Base-by-base conservation (phyloP, 2,113 vertebrate genomes). In the Terrapene triunguis region DNA sequence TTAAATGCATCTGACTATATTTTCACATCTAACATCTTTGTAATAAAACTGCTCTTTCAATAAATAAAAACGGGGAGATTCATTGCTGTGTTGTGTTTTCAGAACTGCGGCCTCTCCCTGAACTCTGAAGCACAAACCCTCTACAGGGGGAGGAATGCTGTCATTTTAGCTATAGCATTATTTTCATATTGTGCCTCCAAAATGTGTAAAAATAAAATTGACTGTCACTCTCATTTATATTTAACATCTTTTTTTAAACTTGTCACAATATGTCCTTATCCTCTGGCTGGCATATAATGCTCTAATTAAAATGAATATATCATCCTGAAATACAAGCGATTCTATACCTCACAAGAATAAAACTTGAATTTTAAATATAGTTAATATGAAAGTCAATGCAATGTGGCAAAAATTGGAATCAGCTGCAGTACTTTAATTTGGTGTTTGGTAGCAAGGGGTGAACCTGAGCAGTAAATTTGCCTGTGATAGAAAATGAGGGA, bases 41-140 rank as follows among this genome's bases (percentile, higher is more conserved):
- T 27, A 90, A 87, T 92, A 92, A 95, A 93, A 69, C 35, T 86
- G 24, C 17, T 92, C 8, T 95, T 92, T 82, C 59, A 89, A 86
- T 53, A 95, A 93, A 89, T 89, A 89, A 65, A 89, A 72, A 3
- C 17, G 2, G 9, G n/a, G 29, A 96, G 47, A 94, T 92, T 89
- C 10, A 92, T 80, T 79, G 53, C 5, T 93, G 1, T 76, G 27
- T 42, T 89, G 47, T 51, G 57, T 69, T 97, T 87, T 87, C 69
- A 81, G 94, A 90, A 84, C 1, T 22, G 29, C 4, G 19, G 65
- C 84, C n/a, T 35, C 25, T 92, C 42, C 42, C 38, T 89, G 48
- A 93, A 16, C 10, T 89, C 47, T 89, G 69, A 90, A 90, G 4
- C 1, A 62, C 27, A 93, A 82, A 9, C 8, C 62, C 29, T 88